Percentiles rank a stretch among this genome's conserved stretches.
These are phyloP conservation scores for Helostoma temminkii DNA, from an alignment of 2,797 vertebrate species.

Conservation along the genomic window DNA sequence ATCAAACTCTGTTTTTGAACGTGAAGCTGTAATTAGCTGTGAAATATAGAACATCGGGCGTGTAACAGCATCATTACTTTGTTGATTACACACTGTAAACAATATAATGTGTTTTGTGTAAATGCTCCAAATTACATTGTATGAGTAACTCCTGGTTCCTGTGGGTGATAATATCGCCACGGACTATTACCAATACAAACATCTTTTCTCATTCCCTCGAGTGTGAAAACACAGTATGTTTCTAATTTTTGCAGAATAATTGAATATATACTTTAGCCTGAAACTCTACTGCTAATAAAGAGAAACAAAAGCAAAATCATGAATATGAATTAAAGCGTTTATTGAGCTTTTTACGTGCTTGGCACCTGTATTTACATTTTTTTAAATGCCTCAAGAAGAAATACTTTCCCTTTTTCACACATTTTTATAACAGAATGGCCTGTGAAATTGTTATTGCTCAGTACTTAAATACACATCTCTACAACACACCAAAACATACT, in stretches of 20 bases:
- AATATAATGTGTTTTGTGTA: constrained; percentile 1
- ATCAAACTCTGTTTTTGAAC: constrained; percentile 13
- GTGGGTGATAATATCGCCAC: neutral
- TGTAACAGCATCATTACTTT: neutral
- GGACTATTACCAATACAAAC: neutral
- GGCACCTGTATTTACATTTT: constrained; percentile 95
- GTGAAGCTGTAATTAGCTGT: constrained; percentile 18
- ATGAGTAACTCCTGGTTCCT: constrained; percentile 19
- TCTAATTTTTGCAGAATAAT: neutral
- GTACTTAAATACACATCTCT: constrained; percentile 98
- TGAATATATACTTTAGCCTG: neutral
- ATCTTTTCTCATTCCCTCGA: neutral
- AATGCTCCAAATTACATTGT: constrained; percentile 1
- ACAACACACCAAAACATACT: constrained; percentile 96
- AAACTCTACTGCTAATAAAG: constrained; percentile 9
- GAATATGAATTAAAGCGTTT: constrained; percentile 90
- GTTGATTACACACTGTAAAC: constrained; percentile 26
- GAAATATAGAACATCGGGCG: neutral
- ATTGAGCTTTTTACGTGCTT: constrained; percentile 96
- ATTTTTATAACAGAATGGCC: constrained; percentile 85
- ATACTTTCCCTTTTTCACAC: constrained; percentile 80
- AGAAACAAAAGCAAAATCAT: constrained; percentile 45
- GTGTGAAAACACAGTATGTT: neutral
- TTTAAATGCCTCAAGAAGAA: constrained; percentile 86
- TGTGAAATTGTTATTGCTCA: constrained; percentile 91